A percentile compares a stretch with the other conserved stretches of the same genome.
These are phyloP conservation scores for Heteronetta atricapilla DNA, from an alignment of 2,113 vertebrate species.

Conservation along the genomic window DNA sequence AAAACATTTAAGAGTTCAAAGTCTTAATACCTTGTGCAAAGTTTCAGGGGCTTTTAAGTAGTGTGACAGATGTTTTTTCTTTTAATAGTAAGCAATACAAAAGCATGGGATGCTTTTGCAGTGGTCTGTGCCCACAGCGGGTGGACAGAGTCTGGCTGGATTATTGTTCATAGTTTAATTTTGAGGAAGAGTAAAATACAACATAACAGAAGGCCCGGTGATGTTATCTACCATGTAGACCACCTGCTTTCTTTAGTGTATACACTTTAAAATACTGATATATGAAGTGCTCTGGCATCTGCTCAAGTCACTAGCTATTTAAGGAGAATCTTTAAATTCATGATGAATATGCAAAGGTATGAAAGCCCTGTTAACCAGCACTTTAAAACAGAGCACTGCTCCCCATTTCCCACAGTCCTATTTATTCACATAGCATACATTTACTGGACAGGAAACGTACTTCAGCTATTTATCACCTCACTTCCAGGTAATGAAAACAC, in stretches of 20 bases:
- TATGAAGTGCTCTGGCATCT: background rate
- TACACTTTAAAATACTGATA: background rate
- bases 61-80: background rate
- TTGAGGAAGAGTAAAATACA: background rate
- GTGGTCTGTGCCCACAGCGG: background rate
- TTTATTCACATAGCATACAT: background rate
- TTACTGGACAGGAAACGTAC: background rate
- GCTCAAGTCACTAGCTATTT: background rate
- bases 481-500: slow-evolving; percentile 31
- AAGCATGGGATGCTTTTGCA: background rate
- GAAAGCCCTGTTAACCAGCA: background rate
- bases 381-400: background rate
- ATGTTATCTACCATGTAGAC: background rate
- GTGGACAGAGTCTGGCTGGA: background rate
- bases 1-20: background rate
- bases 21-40: background rate
- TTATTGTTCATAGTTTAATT: background rate
- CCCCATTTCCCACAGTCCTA: background rate
- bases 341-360: background rate
- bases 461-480: background rate
- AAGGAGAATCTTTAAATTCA: background rate
- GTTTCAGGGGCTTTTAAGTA: background rate
- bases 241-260: background rate
- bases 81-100: background rate
- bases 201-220: background rate